phyloP scores from a whole-genome alignment of 2,113 vertebrate genomes.

The Percopsis transmontana region DNA sequence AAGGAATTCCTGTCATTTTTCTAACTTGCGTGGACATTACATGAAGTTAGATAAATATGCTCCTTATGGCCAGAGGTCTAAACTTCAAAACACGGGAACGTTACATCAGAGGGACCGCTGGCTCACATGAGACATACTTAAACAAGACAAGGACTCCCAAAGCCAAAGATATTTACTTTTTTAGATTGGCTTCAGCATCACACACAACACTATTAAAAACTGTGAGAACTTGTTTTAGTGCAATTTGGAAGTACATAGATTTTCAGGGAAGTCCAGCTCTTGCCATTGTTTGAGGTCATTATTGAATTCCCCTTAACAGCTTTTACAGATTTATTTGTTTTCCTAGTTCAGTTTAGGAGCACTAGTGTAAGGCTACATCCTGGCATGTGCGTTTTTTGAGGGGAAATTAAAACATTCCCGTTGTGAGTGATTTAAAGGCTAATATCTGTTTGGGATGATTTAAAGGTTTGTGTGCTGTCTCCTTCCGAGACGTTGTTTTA shows the following conservation, averaged over 20 bases:
- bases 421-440: slow-evolving; percentile 10
- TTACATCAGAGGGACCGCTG: slow-evolving; percentile 31
- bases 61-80: slow-evolving; percentile 49
- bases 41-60: slow-evolving; percentile 69
- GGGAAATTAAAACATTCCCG: background rate
- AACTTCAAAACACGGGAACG: slow-evolving; percentile 56
- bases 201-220: slow-evolving; percentile 1
- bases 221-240: slow-evolving; percentile 12
- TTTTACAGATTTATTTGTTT: background rate
- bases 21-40: slow-evolving; percentile 57
- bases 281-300: slow-evolving; percentile 7
- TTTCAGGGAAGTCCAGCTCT: background rate
- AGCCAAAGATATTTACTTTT: no score
- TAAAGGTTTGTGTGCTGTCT: slow-evolving; percentile 23
- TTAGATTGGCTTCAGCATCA: slow-evolving; percentile 33
- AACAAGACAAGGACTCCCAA: no score
- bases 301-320: background rate
- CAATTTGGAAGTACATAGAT: slow-evolving; percentile 1
- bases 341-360: background rate
- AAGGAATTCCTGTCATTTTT: slow-evolving; percentile 76
- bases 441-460: slow-evolving; percentile 30
- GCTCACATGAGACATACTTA: slow-evolving; percentile 26
- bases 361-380: background rate
- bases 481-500: slow-evolving; percentile 23
- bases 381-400: background rate